phyloP scores from a whole-genome alignment of 2,113 vertebrate genomes.

The Neoarius graeffei region DNA sequence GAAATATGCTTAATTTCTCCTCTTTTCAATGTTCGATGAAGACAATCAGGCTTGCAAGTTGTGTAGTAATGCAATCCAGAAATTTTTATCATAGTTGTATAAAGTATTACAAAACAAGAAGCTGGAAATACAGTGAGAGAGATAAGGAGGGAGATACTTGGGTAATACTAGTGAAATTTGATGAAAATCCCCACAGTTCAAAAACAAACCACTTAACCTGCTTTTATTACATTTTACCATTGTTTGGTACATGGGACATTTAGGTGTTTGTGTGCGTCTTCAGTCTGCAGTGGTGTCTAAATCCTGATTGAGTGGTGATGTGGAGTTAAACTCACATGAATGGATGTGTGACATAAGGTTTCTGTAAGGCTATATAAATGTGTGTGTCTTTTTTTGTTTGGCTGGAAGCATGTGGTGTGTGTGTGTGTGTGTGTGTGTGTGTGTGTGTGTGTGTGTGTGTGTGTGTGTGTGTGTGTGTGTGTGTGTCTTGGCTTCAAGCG shows the following conservation, averaged over 20 bases:
- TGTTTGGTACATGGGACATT: constrained; percentile 14
- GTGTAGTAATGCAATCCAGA: not conserved
- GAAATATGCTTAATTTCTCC: not conserved
- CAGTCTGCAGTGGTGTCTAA: not conserved
- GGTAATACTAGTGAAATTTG: not conserved
- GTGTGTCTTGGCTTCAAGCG: constrained; percentile 65
- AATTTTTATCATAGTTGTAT: not conserved
- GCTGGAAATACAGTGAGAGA: not conserved
- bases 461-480: constrained; percentile 61
- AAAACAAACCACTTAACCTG: not conserved
- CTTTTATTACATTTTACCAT: not conserved
- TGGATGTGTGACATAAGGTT: constrained; percentile 23
- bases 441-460: constrained; percentile 62
- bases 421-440: constrained; percentile 54
- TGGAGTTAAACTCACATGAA: constrained; percentile 15
- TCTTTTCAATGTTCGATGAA: not conserved
- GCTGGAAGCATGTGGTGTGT: constrained; percentile 56
- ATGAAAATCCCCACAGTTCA: not conserved
- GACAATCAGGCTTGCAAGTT: not conserved
- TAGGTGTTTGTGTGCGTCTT: not conserved
- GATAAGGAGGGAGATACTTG: not conserved
- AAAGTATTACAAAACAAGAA: not conserved
- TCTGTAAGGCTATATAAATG: constrained; percentile 26
- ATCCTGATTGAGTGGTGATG: not conserved
- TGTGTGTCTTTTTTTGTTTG: constrained; percentile 54